Evolutionary conservation across 2,113 vertebrate genomes (phyloP).

Genomic region (Pseudorectes ferrugineus): DNA sequence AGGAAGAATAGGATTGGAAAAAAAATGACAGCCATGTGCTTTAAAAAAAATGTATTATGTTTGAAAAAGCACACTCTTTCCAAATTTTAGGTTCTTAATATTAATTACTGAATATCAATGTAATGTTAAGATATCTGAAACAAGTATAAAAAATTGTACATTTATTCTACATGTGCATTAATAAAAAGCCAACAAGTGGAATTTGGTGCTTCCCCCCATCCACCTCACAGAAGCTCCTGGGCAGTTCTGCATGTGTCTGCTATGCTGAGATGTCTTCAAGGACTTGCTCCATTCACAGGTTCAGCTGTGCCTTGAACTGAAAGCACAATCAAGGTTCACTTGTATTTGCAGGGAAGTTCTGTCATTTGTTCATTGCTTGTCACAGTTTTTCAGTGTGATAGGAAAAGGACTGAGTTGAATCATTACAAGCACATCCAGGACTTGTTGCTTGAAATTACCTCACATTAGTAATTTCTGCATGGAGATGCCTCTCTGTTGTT

Average conservation of each 20-base stretch:
- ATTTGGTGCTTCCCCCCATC: background rate
- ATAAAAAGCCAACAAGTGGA: background rate
- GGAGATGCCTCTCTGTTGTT: background rate
- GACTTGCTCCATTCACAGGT: background rate
- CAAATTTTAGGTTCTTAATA: background rate
- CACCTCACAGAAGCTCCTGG: background rate
- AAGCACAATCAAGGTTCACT: background rate
- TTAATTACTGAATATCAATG: background rate
- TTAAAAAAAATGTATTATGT: background rate
- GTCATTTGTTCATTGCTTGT: background rate
- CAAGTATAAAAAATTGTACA: background rate
- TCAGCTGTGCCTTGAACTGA: background rate
- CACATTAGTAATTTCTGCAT: background rate
- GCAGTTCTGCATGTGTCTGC: rapidly evolving
- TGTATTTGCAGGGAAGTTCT: background rate
- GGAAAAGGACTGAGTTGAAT: background rate
- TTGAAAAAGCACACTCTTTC: background rate
- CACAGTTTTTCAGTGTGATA: background rate
- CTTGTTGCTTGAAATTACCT: background rate
- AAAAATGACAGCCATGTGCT: rapidly evolving
- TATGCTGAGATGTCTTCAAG: background rate
- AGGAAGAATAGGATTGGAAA: background rate
- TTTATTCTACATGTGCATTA: background rate
- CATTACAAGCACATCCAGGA: background rate
- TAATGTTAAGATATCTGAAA: background rate